phyloP scores from a whole-genome alignment of 2,113 vertebrate genomes.

The Equus quagga region DNA sequence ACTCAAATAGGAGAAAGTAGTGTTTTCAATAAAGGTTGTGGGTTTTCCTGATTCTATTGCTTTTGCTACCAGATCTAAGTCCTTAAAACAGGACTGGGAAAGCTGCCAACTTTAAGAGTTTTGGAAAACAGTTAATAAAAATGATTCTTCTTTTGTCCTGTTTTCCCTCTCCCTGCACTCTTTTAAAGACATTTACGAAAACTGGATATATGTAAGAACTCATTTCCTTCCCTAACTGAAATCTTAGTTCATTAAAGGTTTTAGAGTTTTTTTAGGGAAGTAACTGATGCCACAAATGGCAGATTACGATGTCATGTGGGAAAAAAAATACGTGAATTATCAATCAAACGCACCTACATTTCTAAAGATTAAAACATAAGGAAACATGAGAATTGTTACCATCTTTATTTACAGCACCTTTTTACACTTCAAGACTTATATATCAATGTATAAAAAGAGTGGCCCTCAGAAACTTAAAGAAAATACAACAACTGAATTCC shows the following conservation, averaged over 20 bases:
- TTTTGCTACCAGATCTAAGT: constrained; percentile 49
- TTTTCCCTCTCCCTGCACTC: constrained; percentile 32
- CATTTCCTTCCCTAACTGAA: constrained; percentile 44
- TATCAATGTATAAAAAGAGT: constrained; percentile 4
- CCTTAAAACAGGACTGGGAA: constrained; percentile 60
- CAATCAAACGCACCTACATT: constrained; percentile 32
- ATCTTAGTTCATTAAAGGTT: constrained; percentile 41
- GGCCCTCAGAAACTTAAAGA: constrained; percentile 22
- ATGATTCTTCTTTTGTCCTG: constrained; percentile 44
- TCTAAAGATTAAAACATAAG: constrained; percentile 52
- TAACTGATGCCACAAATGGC: not conserved
- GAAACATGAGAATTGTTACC: constrained; percentile 29
- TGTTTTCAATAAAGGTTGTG: not conserved
- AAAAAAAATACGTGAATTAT: not conserved
- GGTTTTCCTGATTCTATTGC: constrained; percentile 30
- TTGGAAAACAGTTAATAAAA: constrained; percentile 69
- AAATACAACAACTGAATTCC: constrained; percentile 37
- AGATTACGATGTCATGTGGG: not conserved
- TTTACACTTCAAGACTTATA: constrained; percentile 30
- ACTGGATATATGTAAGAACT: not conserved
- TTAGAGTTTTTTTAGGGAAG: constrained; percentile 27
- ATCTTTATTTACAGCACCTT: not conserved
- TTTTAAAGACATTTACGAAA: constrained; percentile 61
- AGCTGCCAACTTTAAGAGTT: constrained; percentile 62
- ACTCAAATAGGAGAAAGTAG: constrained; percentile 60